Evolutionary conservation across 2,113 vertebrate genomes (phyloP).

Genomic region (Cynopterus brachyotis): DNA sequence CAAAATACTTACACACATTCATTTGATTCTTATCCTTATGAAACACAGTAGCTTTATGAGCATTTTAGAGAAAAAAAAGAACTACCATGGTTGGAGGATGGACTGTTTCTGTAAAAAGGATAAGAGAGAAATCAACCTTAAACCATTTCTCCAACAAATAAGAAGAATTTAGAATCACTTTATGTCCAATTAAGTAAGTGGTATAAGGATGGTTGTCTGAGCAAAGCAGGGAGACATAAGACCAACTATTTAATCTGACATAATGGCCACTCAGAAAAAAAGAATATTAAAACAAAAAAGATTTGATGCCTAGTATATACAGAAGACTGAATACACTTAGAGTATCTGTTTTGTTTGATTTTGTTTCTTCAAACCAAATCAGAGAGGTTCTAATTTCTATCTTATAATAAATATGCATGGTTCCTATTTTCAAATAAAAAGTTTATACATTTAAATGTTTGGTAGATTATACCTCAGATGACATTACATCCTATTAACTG

Average conservation of each 20-base stretch:
- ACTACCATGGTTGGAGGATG: neutral
- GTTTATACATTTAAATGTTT: neutral
- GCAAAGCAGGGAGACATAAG: neutral
- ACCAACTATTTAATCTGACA: neutral
- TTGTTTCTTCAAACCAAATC: neutral
- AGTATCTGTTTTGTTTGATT: neutral
- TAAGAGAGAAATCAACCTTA: neutral
- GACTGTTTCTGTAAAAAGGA: neutral
- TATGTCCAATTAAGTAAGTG: neutral
- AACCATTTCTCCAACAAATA: neutral
- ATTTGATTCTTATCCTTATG: neutral
- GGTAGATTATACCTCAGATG: neutral
- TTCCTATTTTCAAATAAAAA: constrained; percentile 2
- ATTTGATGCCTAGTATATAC: neutral
- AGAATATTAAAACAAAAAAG: neutral
- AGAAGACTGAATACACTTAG: neutral
- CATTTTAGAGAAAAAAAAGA: neutral
- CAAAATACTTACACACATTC: neutral
- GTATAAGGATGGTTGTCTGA: neutral
- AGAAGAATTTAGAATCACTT: neutral
- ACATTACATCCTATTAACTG: neutral
- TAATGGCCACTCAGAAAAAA: neutral
- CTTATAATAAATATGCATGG: neutral
- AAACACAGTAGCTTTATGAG: neutral
- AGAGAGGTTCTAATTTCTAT: constrained; percentile 23